Conservation (phyloP, 2,113 vertebrate species). For the Aptenodytes forsteri region DNA sequence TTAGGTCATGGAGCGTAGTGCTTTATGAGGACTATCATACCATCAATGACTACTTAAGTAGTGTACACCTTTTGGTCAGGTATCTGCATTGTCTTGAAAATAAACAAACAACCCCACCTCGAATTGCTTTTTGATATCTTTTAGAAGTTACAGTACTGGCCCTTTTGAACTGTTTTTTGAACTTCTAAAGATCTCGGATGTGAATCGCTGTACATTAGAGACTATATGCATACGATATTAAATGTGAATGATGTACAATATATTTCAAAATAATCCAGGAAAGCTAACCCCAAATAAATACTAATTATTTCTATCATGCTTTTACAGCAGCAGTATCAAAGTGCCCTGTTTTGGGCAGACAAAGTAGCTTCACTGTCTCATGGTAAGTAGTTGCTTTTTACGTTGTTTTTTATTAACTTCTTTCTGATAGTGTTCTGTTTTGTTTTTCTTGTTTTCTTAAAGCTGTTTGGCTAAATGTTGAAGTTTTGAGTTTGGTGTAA, state of each 20-base stretch:
- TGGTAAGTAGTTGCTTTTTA: constrained; percentile 79
- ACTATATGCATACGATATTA: background rate
- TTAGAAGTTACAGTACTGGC: background rate
- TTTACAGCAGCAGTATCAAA: constrained; percentile 97
- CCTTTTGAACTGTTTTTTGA: background rate
- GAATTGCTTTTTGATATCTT: background rate
- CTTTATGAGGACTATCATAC: background rate
- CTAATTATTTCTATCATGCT: background rate
- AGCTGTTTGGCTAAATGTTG: background rate
- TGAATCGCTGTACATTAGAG: background rate
- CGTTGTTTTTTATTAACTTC: background rate
- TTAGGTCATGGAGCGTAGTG: background rate
- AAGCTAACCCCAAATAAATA: background rate
- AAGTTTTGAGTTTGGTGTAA: background rate
- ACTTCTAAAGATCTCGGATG: background rate
- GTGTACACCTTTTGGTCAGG: background rate
- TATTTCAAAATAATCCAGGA: background rate
- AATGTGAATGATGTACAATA: background rate
- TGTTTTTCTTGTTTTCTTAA: background rate
- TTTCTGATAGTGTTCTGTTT: background rate
- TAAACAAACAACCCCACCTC: rapidly evolving
- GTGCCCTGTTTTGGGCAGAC: constrained; percentile 98
- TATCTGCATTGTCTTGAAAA: background rate
- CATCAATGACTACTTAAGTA: background rate
- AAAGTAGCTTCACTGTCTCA: constrained; percentile 96